phyloP scores from a whole-genome alignment of 2,797 vertebrate genomes.

The Petrocephalus sullivani region DNA sequence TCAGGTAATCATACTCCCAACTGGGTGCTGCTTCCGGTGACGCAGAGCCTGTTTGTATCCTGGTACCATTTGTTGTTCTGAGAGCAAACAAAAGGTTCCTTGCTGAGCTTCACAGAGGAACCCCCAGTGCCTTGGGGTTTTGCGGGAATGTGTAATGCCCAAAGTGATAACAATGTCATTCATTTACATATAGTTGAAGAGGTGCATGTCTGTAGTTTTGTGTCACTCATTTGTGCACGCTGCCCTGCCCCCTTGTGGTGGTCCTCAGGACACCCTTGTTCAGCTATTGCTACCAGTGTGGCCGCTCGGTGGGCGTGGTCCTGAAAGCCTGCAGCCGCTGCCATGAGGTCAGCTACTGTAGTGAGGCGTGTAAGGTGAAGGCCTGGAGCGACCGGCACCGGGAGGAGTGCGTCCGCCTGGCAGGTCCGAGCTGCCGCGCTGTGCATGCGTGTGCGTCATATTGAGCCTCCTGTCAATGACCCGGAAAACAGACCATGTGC shows the following conservation, averaged over 20 bases:
- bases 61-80: background rate
- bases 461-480: background rate
- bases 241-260: background rate
- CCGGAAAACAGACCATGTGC: background rate
- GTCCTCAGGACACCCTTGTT: conserved; percentile 53
- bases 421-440: conserved; percentile 33
- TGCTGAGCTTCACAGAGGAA: background rate
- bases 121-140: background rate
- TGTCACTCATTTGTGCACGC: background rate
- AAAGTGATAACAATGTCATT: background rate
- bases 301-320: conserved; percentile 63
- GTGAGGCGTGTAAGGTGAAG: conserved; percentile 64
- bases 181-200: background rate
- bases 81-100: background rate
- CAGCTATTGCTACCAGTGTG: conserved; percentile 74
- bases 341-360: conserved; percentile 66
- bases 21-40: background rate
- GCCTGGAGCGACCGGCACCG: conserved; percentile 67
- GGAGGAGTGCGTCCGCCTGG: conserved; percentile 53
- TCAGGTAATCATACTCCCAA: background rate
- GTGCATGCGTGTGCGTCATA: background rate
- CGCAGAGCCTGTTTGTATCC: background rate
- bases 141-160: background rate
- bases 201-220: background rate
- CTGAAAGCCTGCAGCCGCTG: conserved; percentile 63